Conservation (phyloP, 64 coral and sea anemone genomes). For the Platygyra sinensis region DNA sequence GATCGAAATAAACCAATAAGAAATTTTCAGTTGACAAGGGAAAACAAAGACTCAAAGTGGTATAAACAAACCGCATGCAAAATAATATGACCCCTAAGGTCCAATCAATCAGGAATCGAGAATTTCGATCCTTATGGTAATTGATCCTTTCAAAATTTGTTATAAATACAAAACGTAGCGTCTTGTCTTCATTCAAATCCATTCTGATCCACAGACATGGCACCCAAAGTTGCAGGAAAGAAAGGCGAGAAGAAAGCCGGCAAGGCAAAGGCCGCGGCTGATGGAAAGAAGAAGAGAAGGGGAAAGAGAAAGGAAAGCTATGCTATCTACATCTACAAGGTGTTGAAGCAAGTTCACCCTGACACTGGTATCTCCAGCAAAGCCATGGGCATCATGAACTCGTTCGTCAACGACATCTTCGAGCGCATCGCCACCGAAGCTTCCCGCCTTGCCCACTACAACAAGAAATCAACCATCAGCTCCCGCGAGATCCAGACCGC, state of each 20-base stretch:
- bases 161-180: too few relatives aligned
- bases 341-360: constrained; percentile 57
- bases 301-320: constrained; percentile 56
- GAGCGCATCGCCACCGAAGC: constrained; percentile 69
- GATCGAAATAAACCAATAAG: too few relatives aligned
- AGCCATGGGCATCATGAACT: constrained; percentile 79
- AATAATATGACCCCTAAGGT: too few relatives aligned
- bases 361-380: constrained; percentile 60
- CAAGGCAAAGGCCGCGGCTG: constrained; percentile 21
- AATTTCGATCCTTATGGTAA: too few relatives aligned
- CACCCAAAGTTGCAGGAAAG: constrained; percentile 48
- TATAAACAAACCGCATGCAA: too few relatives aligned
- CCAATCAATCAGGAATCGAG: too few relatives aligned
- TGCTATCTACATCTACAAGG: constrained; percentile 67
- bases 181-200: too few relatives aligned
- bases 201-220: too few relatives aligned
- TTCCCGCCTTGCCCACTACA: constrained; percentile 59
- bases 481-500: constrained; percentile 54
- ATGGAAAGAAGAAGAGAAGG: constrained; percentile 33
- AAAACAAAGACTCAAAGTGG: too few relatives aligned
- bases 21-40: too few relatives aligned
- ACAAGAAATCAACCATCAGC: constrained; percentile 61
- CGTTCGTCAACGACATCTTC: constrained; percentile 79
- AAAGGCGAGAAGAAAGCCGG: constrained; percentile 51
- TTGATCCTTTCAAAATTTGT: too few relatives aligned